Percentiles rank a stretch among this genome's conserved stretches.
phyloP scores from a whole-genome alignment of 2,113 vertebrate species.

The Indri indri region DNA sequence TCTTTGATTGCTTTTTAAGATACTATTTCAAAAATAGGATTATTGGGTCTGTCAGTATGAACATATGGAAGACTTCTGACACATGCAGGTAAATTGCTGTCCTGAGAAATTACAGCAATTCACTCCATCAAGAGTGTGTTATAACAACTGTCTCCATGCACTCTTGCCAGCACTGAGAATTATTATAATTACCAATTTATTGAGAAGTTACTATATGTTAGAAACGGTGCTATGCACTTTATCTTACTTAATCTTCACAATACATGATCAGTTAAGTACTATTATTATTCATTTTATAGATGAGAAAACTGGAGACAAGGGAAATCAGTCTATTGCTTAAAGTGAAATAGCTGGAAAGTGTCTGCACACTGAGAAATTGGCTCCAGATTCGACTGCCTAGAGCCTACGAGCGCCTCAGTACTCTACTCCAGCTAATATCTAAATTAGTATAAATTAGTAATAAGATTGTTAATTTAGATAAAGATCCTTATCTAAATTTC shows the following conservation, averaged over 20 bases:
- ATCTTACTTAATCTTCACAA: background rate
- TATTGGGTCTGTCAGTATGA: background rate
- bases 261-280: background rate
- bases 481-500: background rate
- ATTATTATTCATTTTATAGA: conserved; percentile 7
- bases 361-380: background rate
- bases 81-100: background rate
- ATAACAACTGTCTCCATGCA: background rate
- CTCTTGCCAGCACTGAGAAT: background rate
- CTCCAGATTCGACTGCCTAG: background rate
- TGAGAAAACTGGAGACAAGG: background rate
- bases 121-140: background rate
- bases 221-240: background rate
- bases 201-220: background rate
- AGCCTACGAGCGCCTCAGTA: background rate
- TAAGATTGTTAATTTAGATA: too few relatives aligned
- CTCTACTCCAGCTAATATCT: background rate
- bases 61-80: background rate
- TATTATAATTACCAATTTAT: background rate
- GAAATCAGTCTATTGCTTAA: background rate
- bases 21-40: background rate
- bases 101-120: background rate
- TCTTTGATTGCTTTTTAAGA: background rate
- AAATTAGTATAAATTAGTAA: background rate
- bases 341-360: background rate